A percentile compares a stretch with the other conserved stretches of the same genome.
Evolutionary conservation across 2,113 vertebrate species (phyloP).

Genomic region (Paradoxurus hermaphroditus): DNA sequence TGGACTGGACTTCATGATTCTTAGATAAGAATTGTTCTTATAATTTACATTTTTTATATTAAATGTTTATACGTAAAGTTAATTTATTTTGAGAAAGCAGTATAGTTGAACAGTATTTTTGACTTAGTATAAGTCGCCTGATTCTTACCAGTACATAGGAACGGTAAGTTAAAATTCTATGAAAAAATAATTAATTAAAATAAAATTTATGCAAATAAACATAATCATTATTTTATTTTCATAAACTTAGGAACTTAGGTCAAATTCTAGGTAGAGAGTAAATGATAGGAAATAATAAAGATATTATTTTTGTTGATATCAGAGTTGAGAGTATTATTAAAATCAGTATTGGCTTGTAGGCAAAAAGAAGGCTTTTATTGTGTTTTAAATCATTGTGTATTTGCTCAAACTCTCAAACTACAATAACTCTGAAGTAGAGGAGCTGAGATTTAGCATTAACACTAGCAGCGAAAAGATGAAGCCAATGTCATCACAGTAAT

Average conservation of each 20-base stretch:
- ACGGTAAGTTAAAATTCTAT: neutral
- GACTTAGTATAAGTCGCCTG: neutral
- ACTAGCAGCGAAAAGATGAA: neutral
- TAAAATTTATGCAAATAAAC: neutral
- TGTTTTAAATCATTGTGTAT: neutral
- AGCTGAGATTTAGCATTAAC: neutral
- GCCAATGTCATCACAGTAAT: neutral
- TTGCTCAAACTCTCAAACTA: neutral
- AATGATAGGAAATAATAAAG: slow-evolving; percentile 6
- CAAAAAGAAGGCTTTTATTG: neutral
- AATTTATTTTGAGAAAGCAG: neutral
- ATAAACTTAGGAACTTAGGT: neutral
- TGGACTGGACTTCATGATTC: neutral
- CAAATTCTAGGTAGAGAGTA: neutral
- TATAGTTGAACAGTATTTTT: neutral
- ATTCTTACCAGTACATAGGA: neutral
- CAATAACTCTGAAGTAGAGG: neutral
- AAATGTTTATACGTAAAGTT: neutral
- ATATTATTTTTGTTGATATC: neutral
- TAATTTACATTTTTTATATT: neutral
- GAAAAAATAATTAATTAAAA: slow-evolving; percentile 1
- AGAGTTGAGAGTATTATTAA: neutral
- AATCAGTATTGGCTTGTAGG: neutral
- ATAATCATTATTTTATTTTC: neutral
- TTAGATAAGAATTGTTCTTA: neutral